Evolutionary conservation across 2,113 vertebrate genomes (phyloP), one percentile per base, ranked within the genome.

Genomic region (Cynoglossus semilaevis): DNA sequence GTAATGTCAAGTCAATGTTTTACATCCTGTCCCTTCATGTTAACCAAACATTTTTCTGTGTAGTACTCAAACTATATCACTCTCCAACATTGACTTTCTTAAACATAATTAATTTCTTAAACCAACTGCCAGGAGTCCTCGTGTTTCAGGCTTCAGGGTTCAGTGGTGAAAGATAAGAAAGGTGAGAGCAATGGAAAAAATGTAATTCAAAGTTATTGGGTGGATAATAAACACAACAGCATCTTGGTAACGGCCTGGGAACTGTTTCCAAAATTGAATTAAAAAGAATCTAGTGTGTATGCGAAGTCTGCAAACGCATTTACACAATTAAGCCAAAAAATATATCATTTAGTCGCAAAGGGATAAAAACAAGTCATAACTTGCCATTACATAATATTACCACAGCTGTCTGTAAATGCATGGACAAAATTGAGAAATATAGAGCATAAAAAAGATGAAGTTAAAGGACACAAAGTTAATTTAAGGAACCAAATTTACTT

Each of bases 71-170:
- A n/a, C n/a, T n/a, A n/a, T n/a, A n/a, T n/a, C n/a, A n/a, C n/a
- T n/a, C n/a, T n/a, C n/a, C n/a, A n/a, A n/a, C n/a, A n/a, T n/a
- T n/a, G n/a, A n/a, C n/a, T n/a, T n/a, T n/a, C n/a, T n/a, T n/a
- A n/a, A n/a, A n/a, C n/a, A n/a, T n/a, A n/a, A n/a, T n/a, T n/a
- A 44, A 38, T 15, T 15, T 70, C 40, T n/a, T 41, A 52, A 44
- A 42, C 15, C 22, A 13, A 14, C 37, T 53, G 47, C 67, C 72
- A 64, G 40, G 36, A 63, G 29, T 53, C 9, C 60, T 57, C 58
- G 42, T 55, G 72, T 80, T 82, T 77, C 63, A 72, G 37, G 56
- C 67, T 60, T 57, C 17, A 52, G 71, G 37, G 13, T 67, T 57
- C 15, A 59, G 50, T 54, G 17, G 60, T 58, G 54, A 56, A 62